Conservation (phyloP, 2,888 invertebrate genomes). For the Cryptus viduatorius region DNA sequence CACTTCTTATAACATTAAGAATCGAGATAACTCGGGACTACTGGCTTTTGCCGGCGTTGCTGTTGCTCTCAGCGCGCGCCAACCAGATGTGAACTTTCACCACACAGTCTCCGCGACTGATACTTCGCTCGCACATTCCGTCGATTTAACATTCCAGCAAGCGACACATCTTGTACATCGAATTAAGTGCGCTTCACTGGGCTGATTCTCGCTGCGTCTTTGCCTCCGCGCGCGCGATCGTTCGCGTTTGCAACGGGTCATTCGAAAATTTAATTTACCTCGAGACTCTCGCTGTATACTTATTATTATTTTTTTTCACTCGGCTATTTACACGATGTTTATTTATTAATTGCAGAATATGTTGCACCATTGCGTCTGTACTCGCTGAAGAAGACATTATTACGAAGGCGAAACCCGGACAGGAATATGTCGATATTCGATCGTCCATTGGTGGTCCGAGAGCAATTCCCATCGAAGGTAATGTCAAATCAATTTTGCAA, state of each 20-base stretch:
- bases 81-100: conserved; percentile 79
- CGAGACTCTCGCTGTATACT: conserved; percentile 3
- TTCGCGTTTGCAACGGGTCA: conserved; percentile 1
- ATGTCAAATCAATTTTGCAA: conserved; percentile 32
- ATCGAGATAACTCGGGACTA: conserved; percentile 11
- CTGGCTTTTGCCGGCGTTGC: conserved; percentile 40
- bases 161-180: conserved; percentile 54
- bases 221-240: neutral
- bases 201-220: conserved; percentile 10
- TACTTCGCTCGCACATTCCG: conserved; percentile 67
- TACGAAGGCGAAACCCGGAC: conserved; percentile 88
- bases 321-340: conserved; percentile 33
- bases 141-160: conserved; percentile 53
- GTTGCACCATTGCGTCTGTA: conserved; percentile 85
- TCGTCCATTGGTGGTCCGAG: conserved; percentile 77
- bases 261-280: conserved; percentile 34
- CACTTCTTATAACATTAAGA: conserved; percentile 2
- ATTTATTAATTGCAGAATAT: conserved; percentile 86
- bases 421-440: conserved; percentile 89
- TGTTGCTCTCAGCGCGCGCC: conserved; percentile 21
- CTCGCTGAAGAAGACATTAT: conserved; percentile 87
- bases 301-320: neutral
- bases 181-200: conserved; percentile 30
- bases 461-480: conserved; percentile 75
- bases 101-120: conserved; percentile 56